Percentiles rank a stretch among this genome's conserved stretches.
Evolutionary conservation across 2,113 vertebrate genomes (phyloP).

Genomic region (Leptocoma aspasia): DNA sequence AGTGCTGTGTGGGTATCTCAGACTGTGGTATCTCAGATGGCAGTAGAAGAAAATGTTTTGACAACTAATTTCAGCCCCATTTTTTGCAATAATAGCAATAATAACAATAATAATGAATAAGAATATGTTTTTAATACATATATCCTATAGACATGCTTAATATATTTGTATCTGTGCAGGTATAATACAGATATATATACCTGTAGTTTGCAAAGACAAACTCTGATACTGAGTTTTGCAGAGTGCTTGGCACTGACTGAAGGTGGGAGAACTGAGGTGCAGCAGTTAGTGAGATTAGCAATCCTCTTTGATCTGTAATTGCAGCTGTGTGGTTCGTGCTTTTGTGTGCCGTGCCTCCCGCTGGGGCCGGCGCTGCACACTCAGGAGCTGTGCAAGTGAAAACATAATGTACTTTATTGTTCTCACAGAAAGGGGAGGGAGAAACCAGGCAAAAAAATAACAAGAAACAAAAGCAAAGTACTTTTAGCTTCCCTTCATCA

Average conservation of each 20-base stretch:
- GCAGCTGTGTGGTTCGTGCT: not conserved
- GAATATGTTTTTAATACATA: accelerated
- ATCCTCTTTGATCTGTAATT: not conserved
- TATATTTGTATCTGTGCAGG: not conserved
- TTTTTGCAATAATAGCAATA: not conserved
- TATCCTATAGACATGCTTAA: not conserved
- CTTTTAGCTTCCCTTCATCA: not conserved
- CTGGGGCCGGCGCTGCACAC: not conserved
- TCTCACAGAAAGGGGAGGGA: not conserved
- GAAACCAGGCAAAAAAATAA: not conserved
- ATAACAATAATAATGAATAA: not conserved
- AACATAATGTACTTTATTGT: not conserved
- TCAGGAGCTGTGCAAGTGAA: not conserved
- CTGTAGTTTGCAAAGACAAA: not conserved
- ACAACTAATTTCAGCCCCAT: not conserved
- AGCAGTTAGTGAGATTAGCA: not conserved
- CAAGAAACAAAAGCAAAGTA: slow-evolving; percentile 21
- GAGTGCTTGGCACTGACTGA: not conserved
- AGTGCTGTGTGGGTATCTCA: not conserved
- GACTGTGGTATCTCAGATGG: not conserved
- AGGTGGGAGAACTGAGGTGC: not conserved
- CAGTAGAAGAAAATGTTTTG: not conserved
- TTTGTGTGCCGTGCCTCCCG: not conserved
- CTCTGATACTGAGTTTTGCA: not conserved
- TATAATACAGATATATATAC: not conserved